phyloP scores from a whole-genome alignment of 2,888 invertebrate genomes.

The Clanis bilineata region DNA sequence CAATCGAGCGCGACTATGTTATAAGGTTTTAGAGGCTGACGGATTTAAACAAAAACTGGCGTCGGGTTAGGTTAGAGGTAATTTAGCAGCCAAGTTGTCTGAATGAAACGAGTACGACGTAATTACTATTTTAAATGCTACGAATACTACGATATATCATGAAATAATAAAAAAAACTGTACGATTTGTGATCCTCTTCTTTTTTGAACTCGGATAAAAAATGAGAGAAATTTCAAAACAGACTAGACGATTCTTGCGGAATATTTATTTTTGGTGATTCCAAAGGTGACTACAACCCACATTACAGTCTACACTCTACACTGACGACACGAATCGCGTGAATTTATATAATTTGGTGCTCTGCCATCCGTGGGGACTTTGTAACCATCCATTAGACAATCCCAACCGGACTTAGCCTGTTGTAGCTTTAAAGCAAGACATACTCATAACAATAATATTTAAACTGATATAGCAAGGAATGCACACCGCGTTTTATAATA shows the following conservation, averaged over 20 bases:
- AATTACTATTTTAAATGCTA: neutral
- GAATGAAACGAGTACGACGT: neutral
- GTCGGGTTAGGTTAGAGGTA: neutral
- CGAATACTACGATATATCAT: neutral
- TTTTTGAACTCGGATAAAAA: neutral
- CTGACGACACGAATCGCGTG: neutral
- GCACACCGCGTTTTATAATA: no score
- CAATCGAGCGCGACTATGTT: neutral
- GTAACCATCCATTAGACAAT: neutral
- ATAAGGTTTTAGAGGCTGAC: neutral
- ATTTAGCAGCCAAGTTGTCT: neutral
- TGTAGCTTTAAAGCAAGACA: no score
- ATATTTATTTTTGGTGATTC: neutral
- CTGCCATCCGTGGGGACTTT: neutral
- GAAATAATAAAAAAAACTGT: no score
- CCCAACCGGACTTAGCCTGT: neutral
- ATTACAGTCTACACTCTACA: neutral
- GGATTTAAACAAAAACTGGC: neutral
- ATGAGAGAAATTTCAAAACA: neutral
- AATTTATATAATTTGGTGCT: neutral
- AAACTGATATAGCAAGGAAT: no score
- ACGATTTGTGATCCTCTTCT: no score
- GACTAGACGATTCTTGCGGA: neutral
- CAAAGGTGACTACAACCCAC: neutral
- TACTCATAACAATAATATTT: no score